phyloP scores from a whole-genome alignment of 2,888 invertebrate genomes.

The Dasysyrphus tricinctus region DNA sequence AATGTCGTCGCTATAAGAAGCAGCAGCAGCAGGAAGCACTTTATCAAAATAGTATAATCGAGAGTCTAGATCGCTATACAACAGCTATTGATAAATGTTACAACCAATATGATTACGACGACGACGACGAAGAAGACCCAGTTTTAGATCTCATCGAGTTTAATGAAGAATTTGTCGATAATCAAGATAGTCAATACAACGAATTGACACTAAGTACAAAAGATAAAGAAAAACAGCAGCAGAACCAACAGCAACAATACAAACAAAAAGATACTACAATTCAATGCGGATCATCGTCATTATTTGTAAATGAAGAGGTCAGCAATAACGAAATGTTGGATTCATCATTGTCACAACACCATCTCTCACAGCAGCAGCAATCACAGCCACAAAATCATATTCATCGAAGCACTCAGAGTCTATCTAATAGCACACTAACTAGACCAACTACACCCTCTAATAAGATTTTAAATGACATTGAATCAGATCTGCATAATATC shows the following conservation, averaged over 20 bases:
- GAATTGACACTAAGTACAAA: not conserved
- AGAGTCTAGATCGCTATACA: slow-evolving; percentile 52
- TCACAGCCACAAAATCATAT: slow-evolving; percentile 46
- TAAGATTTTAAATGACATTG: slow-evolving; percentile 36
- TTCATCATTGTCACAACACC: slow-evolving; percentile 59
- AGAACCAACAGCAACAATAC: not conserved
- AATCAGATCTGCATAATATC: slow-evolving; percentile 28
- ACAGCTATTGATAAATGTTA: slow-evolving; percentile 58
- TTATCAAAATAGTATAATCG: slow-evolving; percentile 22
- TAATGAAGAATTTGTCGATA: slow-evolving; percentile 3
- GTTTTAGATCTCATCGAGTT: slow-evolving; percentile 7
- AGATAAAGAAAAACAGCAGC: not conserved
- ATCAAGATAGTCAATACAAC: slow-evolving; percentile 7
- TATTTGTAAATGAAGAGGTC: slow-evolving; percentile 53
- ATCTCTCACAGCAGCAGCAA: slow-evolving; percentile 63
- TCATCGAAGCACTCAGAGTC: slow-evolving; percentile 42
- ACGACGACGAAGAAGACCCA: slow-evolving; percentile 12
- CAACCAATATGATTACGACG: slow-evolving; percentile 30
- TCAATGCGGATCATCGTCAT: slow-evolving; percentile 68
- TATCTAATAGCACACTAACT: slow-evolving; percentile 19
- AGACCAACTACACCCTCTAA: slow-evolving; percentile 20
- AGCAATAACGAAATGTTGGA: slow-evolving; percentile 67
- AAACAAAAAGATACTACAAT: slow-evolving; percentile 30
- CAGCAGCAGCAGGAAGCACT: slow-evolving; percentile 7
- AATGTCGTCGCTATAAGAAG: slow-evolving; percentile 21